phyloP scores from a whole-genome alignment of 2,888 invertebrate species.

The Noctua janthina region DNA sequence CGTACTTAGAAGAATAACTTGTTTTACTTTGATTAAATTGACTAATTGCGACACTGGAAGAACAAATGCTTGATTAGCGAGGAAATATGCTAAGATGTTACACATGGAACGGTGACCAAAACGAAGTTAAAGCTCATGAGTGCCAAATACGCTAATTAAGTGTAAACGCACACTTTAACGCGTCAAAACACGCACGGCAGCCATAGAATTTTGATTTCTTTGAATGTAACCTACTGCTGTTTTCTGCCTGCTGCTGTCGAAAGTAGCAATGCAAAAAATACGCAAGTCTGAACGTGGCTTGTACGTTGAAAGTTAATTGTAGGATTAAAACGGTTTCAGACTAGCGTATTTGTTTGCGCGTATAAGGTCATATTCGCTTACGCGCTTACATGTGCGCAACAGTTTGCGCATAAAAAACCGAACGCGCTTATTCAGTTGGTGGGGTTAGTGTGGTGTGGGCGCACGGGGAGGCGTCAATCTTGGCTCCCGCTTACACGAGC shows the following conservation, averaged over 20 bases:
- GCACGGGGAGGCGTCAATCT: too few species aligned
- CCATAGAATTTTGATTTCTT: not conserved
- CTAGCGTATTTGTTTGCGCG: not conserved
- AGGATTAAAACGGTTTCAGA: not conserved
- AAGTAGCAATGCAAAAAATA: too few species aligned
- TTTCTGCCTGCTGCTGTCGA: too few species aligned
- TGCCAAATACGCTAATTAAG: not conserved
- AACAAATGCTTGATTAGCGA: not conserved
- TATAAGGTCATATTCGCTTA: not conserved
- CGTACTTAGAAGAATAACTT: slow-evolving; percentile 79
- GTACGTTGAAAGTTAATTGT: not conserved
- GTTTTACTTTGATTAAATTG: slow-evolving; percentile 52
- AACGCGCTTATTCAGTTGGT: not conserved
- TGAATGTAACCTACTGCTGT: not conserved
- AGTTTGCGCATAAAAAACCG: not conserved
- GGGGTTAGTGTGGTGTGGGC: not conserved
- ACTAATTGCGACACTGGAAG: not conserved
- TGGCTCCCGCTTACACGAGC: too few species aligned
- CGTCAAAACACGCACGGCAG: not conserved
- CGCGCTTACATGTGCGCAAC: not conserved
- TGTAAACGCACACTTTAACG: not conserved
- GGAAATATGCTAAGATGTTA: not conserved
- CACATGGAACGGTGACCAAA: not conserved
- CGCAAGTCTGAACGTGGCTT: too few species aligned
- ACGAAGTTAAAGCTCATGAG: not conserved